Evolutionary conservation across 2,113 vertebrate species (phyloP).

Genomic region (Strigops habroptila): DNA sequence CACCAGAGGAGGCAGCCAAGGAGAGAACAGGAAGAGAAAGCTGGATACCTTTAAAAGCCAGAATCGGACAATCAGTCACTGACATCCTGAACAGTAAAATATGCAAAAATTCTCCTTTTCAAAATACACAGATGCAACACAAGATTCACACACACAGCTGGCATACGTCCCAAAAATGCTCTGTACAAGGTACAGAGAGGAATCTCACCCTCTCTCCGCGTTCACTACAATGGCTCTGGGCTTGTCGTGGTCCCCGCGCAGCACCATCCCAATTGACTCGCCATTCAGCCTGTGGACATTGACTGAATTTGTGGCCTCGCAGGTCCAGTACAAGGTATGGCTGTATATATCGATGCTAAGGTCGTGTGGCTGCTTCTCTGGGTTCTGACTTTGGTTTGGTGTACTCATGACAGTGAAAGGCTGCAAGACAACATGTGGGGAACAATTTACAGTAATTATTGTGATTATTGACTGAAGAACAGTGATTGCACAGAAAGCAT

Average conservation of each 20-base stretch:
- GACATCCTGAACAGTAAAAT: not conserved
- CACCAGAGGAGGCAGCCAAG: not conserved
- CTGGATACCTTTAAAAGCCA: not conserved
- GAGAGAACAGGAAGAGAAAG: not conserved
- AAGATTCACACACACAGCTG: not conserved
- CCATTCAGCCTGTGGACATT: constrained; percentile 86
- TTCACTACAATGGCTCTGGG: constrained; percentile 89
- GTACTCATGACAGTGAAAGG: constrained; percentile 79
- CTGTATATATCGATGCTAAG: constrained; percentile 91
- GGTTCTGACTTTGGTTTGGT: constrained; percentile 72
- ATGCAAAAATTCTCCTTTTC: not conserved
- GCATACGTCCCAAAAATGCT: not conserved
- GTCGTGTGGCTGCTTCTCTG: constrained; percentile 88
- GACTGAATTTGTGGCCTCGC: constrained; percentile 88
- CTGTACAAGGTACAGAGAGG: not conserved
- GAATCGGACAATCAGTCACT: not conserved
- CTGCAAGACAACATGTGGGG: constrained; percentile 47
- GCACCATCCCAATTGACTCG: constrained; percentile 83
- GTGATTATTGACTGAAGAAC: not conserved
- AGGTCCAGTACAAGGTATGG: constrained; percentile 92
- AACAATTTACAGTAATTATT: not conserved
- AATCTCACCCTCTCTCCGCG: constrained; percentile 86
- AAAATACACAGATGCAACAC: not conserved
- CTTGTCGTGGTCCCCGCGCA: constrained; percentile 85
- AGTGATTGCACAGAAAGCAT: not conserved